Evolutionary conservation across 2,888 invertebrate species (phyloP), one percentile per base, ranked within the genome.

Genomic region (Scaeva pyrastri): DNA sequence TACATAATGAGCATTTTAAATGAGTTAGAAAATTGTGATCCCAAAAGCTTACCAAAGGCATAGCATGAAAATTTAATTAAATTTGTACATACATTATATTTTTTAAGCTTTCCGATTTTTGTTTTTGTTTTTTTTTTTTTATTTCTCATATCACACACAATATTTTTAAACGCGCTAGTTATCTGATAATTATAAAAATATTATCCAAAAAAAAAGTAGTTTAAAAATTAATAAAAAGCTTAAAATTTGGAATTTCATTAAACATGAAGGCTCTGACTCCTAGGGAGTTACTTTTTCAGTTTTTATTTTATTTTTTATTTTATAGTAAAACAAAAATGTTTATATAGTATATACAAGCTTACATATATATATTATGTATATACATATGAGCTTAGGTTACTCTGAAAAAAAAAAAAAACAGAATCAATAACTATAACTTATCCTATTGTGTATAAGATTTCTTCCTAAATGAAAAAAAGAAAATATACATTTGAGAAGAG

Each of bases 261-360:
- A 19, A 60, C 19, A 48, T 48, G 64, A 66, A 66, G 31, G 12
- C 16, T 48, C n/a, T 66, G 66, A 66, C 66, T 66, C 66, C 66
- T 66, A 66, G 48, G 66, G 66, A 66, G 66, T 66, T 62, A 43
- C 62, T 62, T 43, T 58, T 60, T 62, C 23, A 23, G 7, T 39
- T 56, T 31, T n/a, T 55, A 31, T 11, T 36, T 16, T 36, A 5
- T 16, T 56, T 2, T 26, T 56, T 36, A 6, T 36, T 56, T 16
- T n/a, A 26, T 55, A 16, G 31, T 8, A 19, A 12, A 12, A 39
- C 2, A 64, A 26, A 43, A 43, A 26, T 66, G 48, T 48, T 19
- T 16, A 66, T 66, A 64, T 56, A 8, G 10, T 26, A 23, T 39
- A 60, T n/a, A n/a, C n/a, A 21, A 41, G 8, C 31, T 31, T 31